phyloP scores from a whole-genome alignment of 2,888 invertebrate genomes.

The Drosophila mettleri region DNA sequence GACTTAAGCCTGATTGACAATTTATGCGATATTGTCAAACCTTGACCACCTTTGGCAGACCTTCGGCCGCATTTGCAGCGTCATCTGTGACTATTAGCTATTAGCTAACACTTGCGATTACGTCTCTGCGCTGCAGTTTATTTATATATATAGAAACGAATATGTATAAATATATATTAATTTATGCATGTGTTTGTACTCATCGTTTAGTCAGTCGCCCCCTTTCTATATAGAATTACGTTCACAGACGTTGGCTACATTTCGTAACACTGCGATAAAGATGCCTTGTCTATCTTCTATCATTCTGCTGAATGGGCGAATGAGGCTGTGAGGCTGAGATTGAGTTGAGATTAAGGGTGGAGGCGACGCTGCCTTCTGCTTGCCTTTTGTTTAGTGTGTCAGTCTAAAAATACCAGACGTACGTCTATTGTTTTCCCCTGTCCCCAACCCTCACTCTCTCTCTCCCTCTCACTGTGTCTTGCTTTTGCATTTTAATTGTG shows the following conservation, averaged over 20 bases:
- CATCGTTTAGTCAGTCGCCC: neutral
- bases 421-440: conserved; percentile 50
- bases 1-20: conserved; percentile 31
- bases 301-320: conserved; percentile 8
- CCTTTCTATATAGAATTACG: conserved; percentile 71
- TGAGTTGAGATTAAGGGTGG: conserved; percentile 20
- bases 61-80: conserved; percentile 56
- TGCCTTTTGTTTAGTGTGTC: conserved; percentile 71
- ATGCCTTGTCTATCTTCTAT: conserved; percentile 19
- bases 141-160: conserved; percentile 28
- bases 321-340: conserved; percentile 2
- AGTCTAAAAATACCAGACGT: conserved; percentile 65
- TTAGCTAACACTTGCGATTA: conserved; percentile 71
- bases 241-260: conserved; percentile 36
- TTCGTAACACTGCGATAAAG: conserved; percentile 58
- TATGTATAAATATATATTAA: neutral
- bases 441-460: too few relatives aligned
- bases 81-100: conserved; percentile 71
- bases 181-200: too few relatives aligned
- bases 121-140: conserved; percentile 31
- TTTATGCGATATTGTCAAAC: conserved; percentile 34
- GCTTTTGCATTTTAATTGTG: conserved; percentile 60
- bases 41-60: conserved; percentile 65
- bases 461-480: neutral
- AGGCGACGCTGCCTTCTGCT: conserved; percentile 28